Evolutionary conservation across 2,797 vertebrate species (phyloP), one percentile per base, ranked within the genome.

Genomic region (Mus spretus): DNA sequence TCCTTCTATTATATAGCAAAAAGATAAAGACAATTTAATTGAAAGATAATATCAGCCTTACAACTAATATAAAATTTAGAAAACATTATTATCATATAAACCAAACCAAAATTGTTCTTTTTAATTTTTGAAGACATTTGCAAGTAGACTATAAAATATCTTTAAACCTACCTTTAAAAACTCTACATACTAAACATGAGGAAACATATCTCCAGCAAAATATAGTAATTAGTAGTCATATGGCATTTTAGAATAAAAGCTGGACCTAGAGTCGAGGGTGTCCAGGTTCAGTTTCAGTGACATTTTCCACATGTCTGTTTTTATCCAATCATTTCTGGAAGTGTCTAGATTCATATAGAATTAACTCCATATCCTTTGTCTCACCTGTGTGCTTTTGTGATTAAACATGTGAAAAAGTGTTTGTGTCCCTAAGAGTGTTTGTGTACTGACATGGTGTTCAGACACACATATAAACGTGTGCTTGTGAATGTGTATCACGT

Each of bases 71-170:
- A 57, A 97, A n/a, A 75, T 70, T 72, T 14, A 92, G 44, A 67
- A 83, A 94, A 96, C 50, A 90, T 20, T 90, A 83, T 84, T 91
- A 95, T 22, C 55, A 37, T 65, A 85, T 81, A 89, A 89, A 77
- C 34, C 13, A 89, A 94, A 86, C 22, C 55, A 89, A 70, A 93
- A 89, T 65, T 90, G n/a, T 90, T 78, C 12, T 79, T 20, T 65
- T 57, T 50, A 67, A 40, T 31, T n/a, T 89, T 89, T 61, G 28
- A 90, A 63, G 77, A 12, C 83, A 78, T 84, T 95, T 70, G 61
- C 24, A 96, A 81, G 40, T 47, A 89, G 34, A 77, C 81, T 85
- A 78, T 67, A 85, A 80, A 88, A 15, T 83, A 57, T 53, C 65
- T 85, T 78, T 44, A 93, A 44, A 31, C 0, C 3, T 77, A 37